Percentiles rank a stretch among this genome's conserved stretches.
phyloP scores from a whole-genome alignment of 2,797 vertebrate species.

The Antennarius maculatus region DNA sequence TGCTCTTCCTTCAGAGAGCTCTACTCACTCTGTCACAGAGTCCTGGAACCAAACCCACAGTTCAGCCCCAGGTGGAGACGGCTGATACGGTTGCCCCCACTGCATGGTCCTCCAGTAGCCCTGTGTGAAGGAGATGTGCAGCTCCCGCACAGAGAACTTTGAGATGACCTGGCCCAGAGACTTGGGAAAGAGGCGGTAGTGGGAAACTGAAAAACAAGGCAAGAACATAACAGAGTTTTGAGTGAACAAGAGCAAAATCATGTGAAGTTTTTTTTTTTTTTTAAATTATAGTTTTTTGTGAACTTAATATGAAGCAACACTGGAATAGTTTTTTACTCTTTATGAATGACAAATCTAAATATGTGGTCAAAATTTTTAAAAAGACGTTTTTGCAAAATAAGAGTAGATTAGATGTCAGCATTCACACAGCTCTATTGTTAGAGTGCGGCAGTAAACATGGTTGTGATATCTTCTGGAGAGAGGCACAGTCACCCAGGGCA shows the following conservation, averaged over 20 bases:
- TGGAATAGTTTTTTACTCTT: too few species aligned
- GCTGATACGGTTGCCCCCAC: conserved; percentile 92
- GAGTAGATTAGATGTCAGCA: too few species aligned
- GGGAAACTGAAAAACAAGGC: conserved; percentile 84
- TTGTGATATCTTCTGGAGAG: too few species aligned
- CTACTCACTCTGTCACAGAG: conserved; percentile 89
- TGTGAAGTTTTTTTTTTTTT: too few species aligned
- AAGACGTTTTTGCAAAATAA: too few species aligned
- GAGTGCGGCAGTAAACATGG: too few species aligned
- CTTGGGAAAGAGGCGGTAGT: conserved; percentile 96
- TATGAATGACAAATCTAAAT: too few species aligned
- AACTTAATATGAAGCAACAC: too few species aligned
- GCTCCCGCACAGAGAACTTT: conserved; percentile 91
- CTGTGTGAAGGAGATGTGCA: conserved; percentile 96
- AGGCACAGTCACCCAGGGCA: too few species aligned
- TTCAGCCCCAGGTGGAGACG: conserved; percentile 92
- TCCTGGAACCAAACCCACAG: conserved; percentile 99
- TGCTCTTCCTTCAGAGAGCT: conserved; percentile 2
- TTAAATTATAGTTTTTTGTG: too few species aligned
- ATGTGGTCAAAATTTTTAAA: too few species aligned
- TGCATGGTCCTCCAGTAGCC: conserved; percentile 95
- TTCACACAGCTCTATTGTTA: too few species aligned
- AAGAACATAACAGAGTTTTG: neutral
- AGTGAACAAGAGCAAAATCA: neutral
- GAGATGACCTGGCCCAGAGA: conserved; percentile 93